These are phyloP conservation scores for Melanophora roralis DNA, from an alignment of 2,888 invertebrate species.

Conservation along the genomic window DNA sequence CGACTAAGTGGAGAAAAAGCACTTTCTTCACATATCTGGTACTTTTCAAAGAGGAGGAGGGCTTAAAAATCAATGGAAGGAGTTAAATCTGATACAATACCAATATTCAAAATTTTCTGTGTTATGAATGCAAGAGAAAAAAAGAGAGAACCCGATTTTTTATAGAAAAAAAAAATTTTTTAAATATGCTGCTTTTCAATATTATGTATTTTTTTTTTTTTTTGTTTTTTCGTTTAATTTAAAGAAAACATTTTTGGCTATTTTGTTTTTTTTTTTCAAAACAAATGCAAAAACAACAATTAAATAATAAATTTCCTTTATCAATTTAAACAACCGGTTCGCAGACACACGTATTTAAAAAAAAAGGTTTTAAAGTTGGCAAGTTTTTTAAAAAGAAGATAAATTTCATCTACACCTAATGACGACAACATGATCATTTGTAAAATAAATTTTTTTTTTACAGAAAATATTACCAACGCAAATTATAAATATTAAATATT, in stretches of 20 bases:
- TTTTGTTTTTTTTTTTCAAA: conserved; percentile 9
- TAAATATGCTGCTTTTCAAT: too few species aligned
- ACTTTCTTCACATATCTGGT: too few species aligned
- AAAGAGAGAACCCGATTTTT: too few species aligned
- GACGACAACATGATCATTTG: conserved; percentile 63
- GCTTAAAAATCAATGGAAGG: too few species aligned
- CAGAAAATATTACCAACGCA: conserved; percentile 29
- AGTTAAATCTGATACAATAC: too few species aligned
- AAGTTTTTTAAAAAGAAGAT: conserved; percentile 37
- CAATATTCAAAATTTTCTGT: too few species aligned
- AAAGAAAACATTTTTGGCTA: background rate
- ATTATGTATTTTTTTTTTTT: too few species aligned
- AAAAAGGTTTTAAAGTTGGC: background rate
- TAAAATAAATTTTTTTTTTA: conserved; percentile 19
- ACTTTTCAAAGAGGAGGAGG: too few species aligned
- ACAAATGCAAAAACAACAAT: conserved; percentile 24
- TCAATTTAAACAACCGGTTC: conserved; percentile 42
- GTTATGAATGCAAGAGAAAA: too few species aligned
- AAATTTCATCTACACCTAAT: conserved; percentile 63
- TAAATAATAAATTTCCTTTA: conserved; percentile 51
- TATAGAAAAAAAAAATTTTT: too few species aligned
- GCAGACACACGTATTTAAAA: background rate
- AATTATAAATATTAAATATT: conserved; percentile 50
- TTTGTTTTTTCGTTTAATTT: too few species aligned
- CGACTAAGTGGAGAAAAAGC: too few species aligned